Evolutionary conservation across 2,797 vertebrate genomes (phyloP), one percentile per base, ranked within the genome.

Genomic region (Phalloptychus januarius): DNA sequence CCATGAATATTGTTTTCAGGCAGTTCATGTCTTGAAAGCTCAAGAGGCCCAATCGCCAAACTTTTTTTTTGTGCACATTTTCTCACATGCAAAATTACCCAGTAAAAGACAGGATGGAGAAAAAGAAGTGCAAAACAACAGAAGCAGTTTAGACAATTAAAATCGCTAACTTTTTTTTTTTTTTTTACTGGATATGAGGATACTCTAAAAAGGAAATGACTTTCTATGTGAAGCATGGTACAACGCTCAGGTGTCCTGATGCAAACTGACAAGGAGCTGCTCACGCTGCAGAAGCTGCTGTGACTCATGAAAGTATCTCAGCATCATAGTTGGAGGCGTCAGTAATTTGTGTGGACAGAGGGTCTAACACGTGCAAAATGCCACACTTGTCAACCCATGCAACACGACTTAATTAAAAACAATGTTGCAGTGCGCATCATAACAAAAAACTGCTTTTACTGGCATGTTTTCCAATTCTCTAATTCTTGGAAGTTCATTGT

Each of bases 251-350:
- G 38, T 1, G 20, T 12, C 25, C 73, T 33, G 48, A 6, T 70
- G 33, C 38, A 50, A 79, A 1, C 40, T 54, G 76, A 83, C 71
- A 76, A 38, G 56, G 28, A 79, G 61, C 5, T 70, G 42, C 20
- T 76, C 56, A 54, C 28, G 76, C 42, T 56, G 44, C 63, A 48
- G 12, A 56, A 78, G 50, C 69, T 36, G 25, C 70, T 58, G 44
- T 45, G 42, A 44, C 48, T 76, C 71, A 73, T 38, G 40, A 7
- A 20, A 38, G 58, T 7, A 45, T 45, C n/a, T 46, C 23, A 10
- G 25, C 15, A 8, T 76, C 36, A 69, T 50, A 8, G 42, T 23
- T 63, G n/a, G 5, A 13, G 28, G 5, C 8, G 33, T 45, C 18
- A n/a, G 38, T 52, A 54, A 83, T 54, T 36, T 11, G 15, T 71